Conservation (phyloP, 2,888 invertebrate genomes). For the Trypoxylon attenuatum region DNA sequence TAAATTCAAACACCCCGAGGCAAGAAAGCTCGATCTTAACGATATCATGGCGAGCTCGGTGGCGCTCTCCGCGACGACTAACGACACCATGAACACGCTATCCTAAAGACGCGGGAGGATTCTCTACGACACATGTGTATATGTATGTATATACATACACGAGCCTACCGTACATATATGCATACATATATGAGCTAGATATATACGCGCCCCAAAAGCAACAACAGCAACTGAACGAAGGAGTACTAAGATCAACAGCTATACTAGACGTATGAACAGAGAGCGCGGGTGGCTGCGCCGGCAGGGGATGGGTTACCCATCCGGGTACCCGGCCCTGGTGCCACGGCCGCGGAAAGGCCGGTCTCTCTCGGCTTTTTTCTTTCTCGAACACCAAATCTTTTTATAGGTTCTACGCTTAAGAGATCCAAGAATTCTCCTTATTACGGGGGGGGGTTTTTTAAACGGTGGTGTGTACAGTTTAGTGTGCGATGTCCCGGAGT, state of each 20-base stretch:
- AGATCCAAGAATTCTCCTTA: slow-evolving; percentile 42
- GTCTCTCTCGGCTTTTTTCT: slow-evolving; percentile 52
- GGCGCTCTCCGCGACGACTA: slow-evolving; percentile 76
- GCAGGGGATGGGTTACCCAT: slow-evolving; percentile 41
- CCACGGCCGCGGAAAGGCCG: slow-evolving; percentile 47
- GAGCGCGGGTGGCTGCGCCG: slow-evolving; percentile 44
- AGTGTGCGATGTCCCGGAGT: slow-evolving; percentile 42
- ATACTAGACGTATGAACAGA: slow-evolving; percentile 11
- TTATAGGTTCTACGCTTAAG: slow-evolving; percentile 65
- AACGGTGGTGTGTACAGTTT: slow-evolving; percentile 40
- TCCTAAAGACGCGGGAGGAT: slow-evolving; percentile 73
- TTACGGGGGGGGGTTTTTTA: slow-evolving; percentile 12
- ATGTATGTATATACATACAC: slow-evolving; percentile 32
- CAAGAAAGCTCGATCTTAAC: slow-evolving; percentile 86
- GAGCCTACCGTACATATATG: slow-evolving; percentile 20
- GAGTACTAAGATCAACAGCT: slow-evolving; percentile 13
- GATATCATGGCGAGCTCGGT: slow-evolving; percentile 80
- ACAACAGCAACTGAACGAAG: slow-evolving; percentile 2
- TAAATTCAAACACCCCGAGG: slow-evolving; percentile 95
- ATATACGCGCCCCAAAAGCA: slow-evolving; percentile 22
- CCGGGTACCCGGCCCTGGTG: slow-evolving; percentile 40
- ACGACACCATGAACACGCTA: slow-evolving; percentile 76
- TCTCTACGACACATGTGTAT: slow-evolving; percentile 25
- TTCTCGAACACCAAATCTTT: slow-evolving; percentile 68
- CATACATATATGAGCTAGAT: slow-evolving; percentile 22